phyloP scores from a whole-genome alignment of 2,888 invertebrate species.

The Ophioninae sp. region DNA sequence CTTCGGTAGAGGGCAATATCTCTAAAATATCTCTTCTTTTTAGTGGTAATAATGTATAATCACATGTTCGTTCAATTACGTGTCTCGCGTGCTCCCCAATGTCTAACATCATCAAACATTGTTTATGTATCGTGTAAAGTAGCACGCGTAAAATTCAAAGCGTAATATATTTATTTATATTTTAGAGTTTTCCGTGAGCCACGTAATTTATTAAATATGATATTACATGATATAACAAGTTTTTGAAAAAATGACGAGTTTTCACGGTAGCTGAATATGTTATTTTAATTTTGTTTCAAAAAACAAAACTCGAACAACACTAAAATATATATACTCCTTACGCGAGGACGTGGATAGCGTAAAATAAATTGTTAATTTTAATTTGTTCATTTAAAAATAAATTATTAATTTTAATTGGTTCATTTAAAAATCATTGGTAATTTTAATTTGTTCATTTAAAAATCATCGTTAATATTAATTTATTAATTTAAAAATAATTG shows the following conservation, averaged over 20 bases:
- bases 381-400: too few relatives aligned
- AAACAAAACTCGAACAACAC: background rate
- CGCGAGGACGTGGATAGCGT: too few relatives aligned
- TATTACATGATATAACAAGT: background rate
- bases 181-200: background rate
- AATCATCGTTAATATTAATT: too few relatives aligned
- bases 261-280: background rate
- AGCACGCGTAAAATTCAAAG: background rate
- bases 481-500: too few relatives aligned
- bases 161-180: background rate
- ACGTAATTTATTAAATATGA: background rate
- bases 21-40: slow-evolving; percentile 1
- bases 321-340: background rate
- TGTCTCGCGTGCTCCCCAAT: background rate
- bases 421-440: too few relatives aligned
- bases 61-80: background rate
- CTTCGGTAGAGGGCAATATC: slow-evolving; percentile 48
- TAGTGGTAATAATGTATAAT: background rate
- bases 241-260: background rate
- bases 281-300: background rate
- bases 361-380: too few relatives aligned
- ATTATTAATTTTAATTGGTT: too few relatives aligned
- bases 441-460: too few relatives aligned
- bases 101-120: background rate
- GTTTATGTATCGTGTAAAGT: background rate